A percentile compares a stretch with the other conserved stretches of the same genome.
These are phyloP conservation scores for Apeltes quadracus DNA, from an alignment of 2,113 vertebrate genomes.

Conservation along the genomic window DNA sequence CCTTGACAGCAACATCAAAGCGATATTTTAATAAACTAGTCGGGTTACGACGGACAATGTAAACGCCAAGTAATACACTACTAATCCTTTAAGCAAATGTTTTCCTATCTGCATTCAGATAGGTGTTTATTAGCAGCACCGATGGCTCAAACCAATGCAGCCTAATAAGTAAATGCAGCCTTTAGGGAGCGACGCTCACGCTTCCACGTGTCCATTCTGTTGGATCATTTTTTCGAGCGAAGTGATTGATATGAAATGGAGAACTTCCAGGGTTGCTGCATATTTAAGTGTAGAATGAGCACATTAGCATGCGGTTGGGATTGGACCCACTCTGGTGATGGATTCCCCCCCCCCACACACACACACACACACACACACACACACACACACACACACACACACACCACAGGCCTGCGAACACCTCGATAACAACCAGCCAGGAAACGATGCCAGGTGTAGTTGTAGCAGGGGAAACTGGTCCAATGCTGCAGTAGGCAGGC, in stretches of 20 bases:
- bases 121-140: too few species aligned
- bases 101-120: neutral
- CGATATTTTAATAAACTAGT: too few species aligned
- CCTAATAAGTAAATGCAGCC: neutral
- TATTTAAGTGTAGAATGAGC: neutral
- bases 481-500: conserved; percentile 3
- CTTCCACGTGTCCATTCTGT: too few species aligned
- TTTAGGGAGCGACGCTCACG: too few species aligned
- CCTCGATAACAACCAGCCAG: conserved; percentile 5
- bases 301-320: conserved; percentile 7
- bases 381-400: neutral
- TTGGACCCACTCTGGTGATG: neutral
- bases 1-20: too few species aligned
- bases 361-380: neutral
- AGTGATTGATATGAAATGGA: neutral
- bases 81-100: conserved; percentile 23
- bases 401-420: conserved; percentile 5
- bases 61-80: neutral
- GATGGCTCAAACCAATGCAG: too few species aligned
- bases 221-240: too few species aligned
- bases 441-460: neutral
- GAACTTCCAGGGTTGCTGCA: neutral
- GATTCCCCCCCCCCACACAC: neutral
- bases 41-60: too few species aligned
- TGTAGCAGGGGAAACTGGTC: conserved; percentile 16